Conservation (phyloP, 2,888 invertebrate species). For the Drosophila monieri region DNA sequence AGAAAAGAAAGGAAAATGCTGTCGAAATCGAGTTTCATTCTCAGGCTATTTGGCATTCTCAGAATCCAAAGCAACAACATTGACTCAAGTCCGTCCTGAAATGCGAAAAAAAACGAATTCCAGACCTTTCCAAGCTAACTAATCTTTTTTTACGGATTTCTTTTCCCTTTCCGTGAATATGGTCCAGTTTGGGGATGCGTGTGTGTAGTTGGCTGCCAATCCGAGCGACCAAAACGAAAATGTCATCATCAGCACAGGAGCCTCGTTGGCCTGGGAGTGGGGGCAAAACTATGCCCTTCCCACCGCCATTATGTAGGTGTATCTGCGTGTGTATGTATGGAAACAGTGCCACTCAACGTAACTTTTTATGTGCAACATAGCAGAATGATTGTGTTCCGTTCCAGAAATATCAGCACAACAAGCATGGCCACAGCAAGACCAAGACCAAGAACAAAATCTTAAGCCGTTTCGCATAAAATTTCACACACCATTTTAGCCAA, state of each 20-base stretch:
- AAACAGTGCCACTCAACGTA: constrained; percentile 74
- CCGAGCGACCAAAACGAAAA: constrained; percentile 70
- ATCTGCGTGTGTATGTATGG: constrained; percentile 4
- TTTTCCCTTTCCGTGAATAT: constrained; percentile 25
- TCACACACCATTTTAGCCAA: constrained; percentile 82
- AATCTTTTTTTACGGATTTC: constrained; percentile 72
- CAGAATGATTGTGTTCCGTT: constrained; percentile 79
- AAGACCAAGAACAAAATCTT: constrained; percentile 53
- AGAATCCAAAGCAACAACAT: constrained; percentile 56
- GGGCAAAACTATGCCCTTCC: constrained; percentile 19
- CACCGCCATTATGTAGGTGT: background rate
- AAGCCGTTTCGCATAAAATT: constrained; percentile 81
- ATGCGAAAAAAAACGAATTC: constrained; percentile 26
- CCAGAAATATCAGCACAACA: constrained; percentile 80
- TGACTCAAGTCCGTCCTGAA: constrained; percentile 54
- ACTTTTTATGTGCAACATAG: constrained; percentile 79
- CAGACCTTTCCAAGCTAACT: constrained; percentile 60
- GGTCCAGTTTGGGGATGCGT: constrained; percentile 6
- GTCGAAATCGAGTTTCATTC: constrained; percentile 64
- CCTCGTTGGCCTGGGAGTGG: constrained; percentile 44
- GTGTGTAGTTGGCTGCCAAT: constrained; percentile 53
- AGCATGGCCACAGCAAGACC: constrained; percentile 51
- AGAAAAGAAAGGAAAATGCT: constrained; percentile 29
- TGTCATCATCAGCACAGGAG: constrained; percentile 76
- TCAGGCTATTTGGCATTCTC: constrained; percentile 29